phyloP scores from a whole-genome alignment of 2,113 vertebrate genomes.

The Cyprinodon variegatus region DNA sequence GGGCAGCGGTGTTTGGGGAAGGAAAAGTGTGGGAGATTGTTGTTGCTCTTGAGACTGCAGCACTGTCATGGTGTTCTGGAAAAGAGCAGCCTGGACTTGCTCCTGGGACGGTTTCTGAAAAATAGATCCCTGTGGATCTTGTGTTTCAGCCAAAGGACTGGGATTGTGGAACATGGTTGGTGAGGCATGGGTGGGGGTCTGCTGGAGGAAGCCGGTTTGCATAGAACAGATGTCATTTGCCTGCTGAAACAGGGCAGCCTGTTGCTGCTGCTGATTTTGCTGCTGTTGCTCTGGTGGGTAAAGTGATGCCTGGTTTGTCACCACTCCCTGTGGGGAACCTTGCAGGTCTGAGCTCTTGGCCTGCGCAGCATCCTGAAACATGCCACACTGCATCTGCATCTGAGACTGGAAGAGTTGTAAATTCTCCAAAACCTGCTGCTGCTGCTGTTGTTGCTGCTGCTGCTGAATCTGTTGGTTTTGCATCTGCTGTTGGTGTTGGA shows the following conservation, averaged over 20 bases:
- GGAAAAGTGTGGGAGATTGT: slow-evolving; percentile 84
- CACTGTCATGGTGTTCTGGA: slow-evolving; percentile 88
- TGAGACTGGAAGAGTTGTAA: slow-evolving; percentile 88
- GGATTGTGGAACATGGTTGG: slow-evolving; percentile 91
- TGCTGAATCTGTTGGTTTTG: slow-evolving; percentile 52
- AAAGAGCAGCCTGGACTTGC: slow-evolving; percentile 89
- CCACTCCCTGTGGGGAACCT: slow-evolving; percentile 78
- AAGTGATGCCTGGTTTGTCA: slow-evolving; percentile 81
- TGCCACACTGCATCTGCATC: slow-evolving; percentile 91
- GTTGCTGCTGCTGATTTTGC: slow-evolving; percentile 77
- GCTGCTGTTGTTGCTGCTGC: slow-evolving; percentile 81
- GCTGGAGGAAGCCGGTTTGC: slow-evolving; percentile 91
- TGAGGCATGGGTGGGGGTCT: slow-evolving; percentile 83
- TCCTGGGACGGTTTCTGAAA: slow-evolving; percentile 89
- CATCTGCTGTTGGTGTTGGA: slow-evolving; percentile 74
- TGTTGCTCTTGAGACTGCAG: slow-evolving; percentile 89
- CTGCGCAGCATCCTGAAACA: slow-evolving; percentile 84
- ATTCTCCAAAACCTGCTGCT: slow-evolving; percentile 87
- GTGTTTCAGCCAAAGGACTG: slow-evolving; percentile 85
- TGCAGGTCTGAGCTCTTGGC: slow-evolving; percentile 84
- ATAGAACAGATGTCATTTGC: slow-evolving; percentile 89
- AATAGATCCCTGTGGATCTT: slow-evolving; percentile 82
- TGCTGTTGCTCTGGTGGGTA: slow-evolving; percentile 82
- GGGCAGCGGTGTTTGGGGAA: slow-evolving; percentile 84
- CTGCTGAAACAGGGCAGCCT: slow-evolving; percentile 89